Evolutionary conservation across 1,140 invertebrate genomes (phyloP).

Genomic region (Samia ricini): DNA sequence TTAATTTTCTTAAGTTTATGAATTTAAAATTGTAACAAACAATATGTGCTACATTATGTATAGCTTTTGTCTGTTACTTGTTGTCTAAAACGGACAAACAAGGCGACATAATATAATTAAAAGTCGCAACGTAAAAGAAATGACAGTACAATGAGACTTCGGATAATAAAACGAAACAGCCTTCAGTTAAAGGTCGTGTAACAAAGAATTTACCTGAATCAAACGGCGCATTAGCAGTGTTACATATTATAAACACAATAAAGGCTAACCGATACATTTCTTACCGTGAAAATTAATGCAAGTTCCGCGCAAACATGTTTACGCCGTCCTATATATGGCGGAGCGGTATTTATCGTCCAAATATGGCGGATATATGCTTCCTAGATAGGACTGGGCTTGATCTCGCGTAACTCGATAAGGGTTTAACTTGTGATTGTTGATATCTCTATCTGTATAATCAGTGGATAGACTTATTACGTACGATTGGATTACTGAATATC

Average conservation of each 20-base stretch:
- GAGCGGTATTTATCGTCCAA: not conserved
- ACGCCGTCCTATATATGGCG: not conserved
- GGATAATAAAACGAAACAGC: not conserved
- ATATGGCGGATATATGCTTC: not conserved
- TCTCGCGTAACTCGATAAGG: not conserved
- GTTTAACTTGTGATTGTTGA: not conserved
- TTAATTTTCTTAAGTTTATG: too few relatives aligned
- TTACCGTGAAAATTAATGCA: not conserved
- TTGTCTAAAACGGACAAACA: too few relatives aligned
- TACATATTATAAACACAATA: conserved; percentile 1
- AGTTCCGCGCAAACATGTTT: conserved; percentile 1
- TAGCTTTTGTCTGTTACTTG: too few relatives aligned
- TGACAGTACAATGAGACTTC: not conserved
- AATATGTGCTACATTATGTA: too few relatives aligned
- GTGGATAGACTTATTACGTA: not conserved
- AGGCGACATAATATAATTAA: not conserved
- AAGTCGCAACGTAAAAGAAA: not conserved
- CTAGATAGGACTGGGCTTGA: not conserved
- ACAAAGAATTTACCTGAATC: not conserved
- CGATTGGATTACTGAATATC: not conserved
- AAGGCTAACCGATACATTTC: not conserved
- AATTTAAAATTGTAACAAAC: too few relatives aligned
- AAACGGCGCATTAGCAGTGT: not conserved
- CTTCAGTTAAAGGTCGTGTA: not conserved
- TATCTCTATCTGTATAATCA: not conserved